Base-by-base conservation (phyloP, 30 jellyfish, hydroid and myxozoan species). In the Pseudorhiza aurosa region DNA sequence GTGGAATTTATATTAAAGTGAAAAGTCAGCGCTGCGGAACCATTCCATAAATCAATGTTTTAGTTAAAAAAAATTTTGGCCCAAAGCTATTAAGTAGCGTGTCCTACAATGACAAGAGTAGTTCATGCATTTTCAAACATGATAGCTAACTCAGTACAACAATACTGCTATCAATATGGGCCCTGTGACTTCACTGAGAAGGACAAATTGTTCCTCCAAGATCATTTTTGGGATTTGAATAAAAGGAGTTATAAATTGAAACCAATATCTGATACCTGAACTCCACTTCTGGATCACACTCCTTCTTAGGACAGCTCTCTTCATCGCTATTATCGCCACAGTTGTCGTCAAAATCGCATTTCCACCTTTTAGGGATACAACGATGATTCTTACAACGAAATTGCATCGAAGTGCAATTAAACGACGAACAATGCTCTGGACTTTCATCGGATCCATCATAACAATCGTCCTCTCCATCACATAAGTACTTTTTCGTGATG, bases 381-480 rank as follows among this genome's bases (percentile, higher is more conserved):
- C 94, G 87, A 35, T 81, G 76, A 39, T 94, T 88, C 62, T 43
- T 65, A 68, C 99, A 94, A 12, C 80, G 73, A 60, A 84, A 82
- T 35, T 87, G 95, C 44, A 63, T 70, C 8, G 89, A 33, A 65
- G 65, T 59, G 77, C 99, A 94, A 7, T 76, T 87, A 63, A 70
- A 87, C 12, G 85, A 45, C 1, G 75, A 46, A 36, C 99, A 94
- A 12, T 68, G 87, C 8, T 58, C 42, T 14, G 89, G 36, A 29
- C 89, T 80, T 64, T 94, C 99, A 62, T 94, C 99, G 8, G 98
- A 89, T 15, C 88, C 85, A 64, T 94, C 99, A 39, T 72, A 87
- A 55, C 99, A 94, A 67, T 94, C 99, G 50, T 87, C 75, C 49
- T 94, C 99, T 14, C 96, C 97, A 55, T 94, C 99, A 51, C 99